phyloP scores from a whole-genome alignment of 1,140 invertebrate species.

The Drosophila albomicans region DNA sequence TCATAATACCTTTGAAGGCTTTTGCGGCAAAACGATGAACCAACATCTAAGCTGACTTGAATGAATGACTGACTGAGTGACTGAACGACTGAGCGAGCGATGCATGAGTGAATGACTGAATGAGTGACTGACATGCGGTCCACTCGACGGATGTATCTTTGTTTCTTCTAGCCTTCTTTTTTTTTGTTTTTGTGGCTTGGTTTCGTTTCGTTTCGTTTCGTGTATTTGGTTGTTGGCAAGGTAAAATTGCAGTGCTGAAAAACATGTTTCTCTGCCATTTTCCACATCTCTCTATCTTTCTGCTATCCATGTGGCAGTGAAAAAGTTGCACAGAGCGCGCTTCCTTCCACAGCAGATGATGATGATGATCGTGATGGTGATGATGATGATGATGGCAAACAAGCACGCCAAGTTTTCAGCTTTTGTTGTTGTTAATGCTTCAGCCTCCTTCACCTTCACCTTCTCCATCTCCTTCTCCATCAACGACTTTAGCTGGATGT shows the following conservation, averaged over 20 bases:
- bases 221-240: slow-evolving; percentile 52
- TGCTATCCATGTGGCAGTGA: slow-evolving; percentile 61
- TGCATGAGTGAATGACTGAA: slow-evolving; percentile 29
- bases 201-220: slow-evolving; percentile 42
- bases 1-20: slow-evolving; percentile 71
- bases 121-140: slow-evolving; percentile 52
- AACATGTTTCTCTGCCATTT: slow-evolving; percentile 61
- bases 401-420: slow-evolving; percentile 70
- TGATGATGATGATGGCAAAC: slow-evolving; percentile 49
- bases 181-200: slow-evolving; percentile 33
- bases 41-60: slow-evolving; percentile 47
- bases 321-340: slow-evolving; percentile 55
- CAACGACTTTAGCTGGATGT: not conserved
- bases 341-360: slow-evolving; percentile 32
- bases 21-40: slow-evolving; percentile 37
- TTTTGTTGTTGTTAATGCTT: slow-evolving; percentile 52
- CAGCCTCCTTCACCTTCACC: slow-evolving; percentile 21
- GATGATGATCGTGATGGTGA: slow-evolving; percentile 11
- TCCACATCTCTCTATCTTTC: slow-evolving; percentile 15
- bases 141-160: slow-evolving; percentile 61
- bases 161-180: slow-evolving; percentile 12
- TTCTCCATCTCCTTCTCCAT: slow-evolving; percentile 6
- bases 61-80: slow-evolving; percentile 47
- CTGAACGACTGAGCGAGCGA: not conserved
- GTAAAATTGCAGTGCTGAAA: slow-evolving; percentile 72